Evolutionary conservation across 2,113 vertebrate genomes (phyloP).

Genomic region (Heterotilapia buettikoferi): DNA sequence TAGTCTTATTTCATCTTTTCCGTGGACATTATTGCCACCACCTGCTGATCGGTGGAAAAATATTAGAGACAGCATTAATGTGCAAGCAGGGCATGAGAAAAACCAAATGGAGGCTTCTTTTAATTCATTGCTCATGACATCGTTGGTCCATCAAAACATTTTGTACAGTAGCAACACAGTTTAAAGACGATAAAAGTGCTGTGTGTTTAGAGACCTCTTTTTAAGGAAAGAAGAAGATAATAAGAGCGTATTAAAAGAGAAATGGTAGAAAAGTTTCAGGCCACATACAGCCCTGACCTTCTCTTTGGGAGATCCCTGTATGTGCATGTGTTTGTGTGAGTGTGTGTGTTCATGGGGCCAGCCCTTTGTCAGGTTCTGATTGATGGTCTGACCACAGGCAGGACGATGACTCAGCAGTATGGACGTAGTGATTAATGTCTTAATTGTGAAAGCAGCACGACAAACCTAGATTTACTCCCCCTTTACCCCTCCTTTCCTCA

Average conservation of each 20-base stretch:
- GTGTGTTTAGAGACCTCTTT: background rate
- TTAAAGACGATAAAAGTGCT: background rate
- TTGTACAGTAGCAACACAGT: background rate
- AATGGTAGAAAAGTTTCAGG: background rate
- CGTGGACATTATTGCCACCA: background rate
- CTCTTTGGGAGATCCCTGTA: background rate
- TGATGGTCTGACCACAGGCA: conserved; percentile 57
- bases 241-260: background rate
- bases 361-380: conserved; percentile 51
- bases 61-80: background rate
- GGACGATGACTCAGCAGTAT: conserved; percentile 66
- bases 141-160: background rate
- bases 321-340: conserved; percentile 1
- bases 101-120: background rate
- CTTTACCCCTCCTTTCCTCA: background rate
- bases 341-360: conserved; percentile 23
- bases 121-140: background rate
- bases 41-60: background rate
- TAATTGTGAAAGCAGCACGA: conserved; percentile 62
- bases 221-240: background rate
- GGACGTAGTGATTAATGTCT: conserved; percentile 71
- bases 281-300: conserved; percentile 12
- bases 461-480: conserved; percentile 38
- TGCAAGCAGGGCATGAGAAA: background rate
- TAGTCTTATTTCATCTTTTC: background rate